Evolutionary conservation across 2,113 vertebrate species (phyloP).

Genomic region (Chunga burmeisteri): DNA sequence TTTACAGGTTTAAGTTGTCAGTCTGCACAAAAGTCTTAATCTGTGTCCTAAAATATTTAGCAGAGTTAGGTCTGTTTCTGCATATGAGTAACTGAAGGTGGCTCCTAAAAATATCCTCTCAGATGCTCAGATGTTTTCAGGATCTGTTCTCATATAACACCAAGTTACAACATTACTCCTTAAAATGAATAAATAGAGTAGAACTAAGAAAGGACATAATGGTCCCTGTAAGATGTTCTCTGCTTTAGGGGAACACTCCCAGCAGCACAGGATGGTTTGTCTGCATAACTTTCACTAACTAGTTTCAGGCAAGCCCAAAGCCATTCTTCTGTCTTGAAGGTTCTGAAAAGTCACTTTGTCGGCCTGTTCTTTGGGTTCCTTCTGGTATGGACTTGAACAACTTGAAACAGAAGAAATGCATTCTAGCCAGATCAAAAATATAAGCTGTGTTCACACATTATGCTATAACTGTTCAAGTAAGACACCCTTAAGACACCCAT

Average conservation of each 20-base stretch:
- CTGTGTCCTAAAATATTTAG: neutral
- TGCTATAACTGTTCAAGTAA: neutral
- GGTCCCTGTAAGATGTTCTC: neutral
- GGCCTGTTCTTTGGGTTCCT: neutral
- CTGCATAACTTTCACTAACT: neutral
- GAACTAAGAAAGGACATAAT: neutral
- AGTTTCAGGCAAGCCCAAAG: neutral
- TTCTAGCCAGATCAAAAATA: neutral
- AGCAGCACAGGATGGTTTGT: neutral
- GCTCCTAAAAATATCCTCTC: neutral
- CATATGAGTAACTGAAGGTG: neutral
- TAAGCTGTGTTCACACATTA: neutral
- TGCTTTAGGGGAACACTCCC: neutral
- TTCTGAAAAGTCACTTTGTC: neutral
- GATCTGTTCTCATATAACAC: neutral
- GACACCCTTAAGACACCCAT: no score
- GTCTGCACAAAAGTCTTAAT: neutral
- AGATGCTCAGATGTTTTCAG: neutral
- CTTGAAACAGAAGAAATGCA: neutral
- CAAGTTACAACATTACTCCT: neutral
- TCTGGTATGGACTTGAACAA: neutral
- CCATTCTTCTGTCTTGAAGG: neutral
- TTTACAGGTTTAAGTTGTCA: neutral
- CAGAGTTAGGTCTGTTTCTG: neutral
- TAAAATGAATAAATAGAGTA: neutral